Percentiles rank a stretch among this genome's conserved stretches.
phyloP scores from a whole-genome alignment of 2,797 vertebrate genomes.

The Lerista edwardsae region DNA sequence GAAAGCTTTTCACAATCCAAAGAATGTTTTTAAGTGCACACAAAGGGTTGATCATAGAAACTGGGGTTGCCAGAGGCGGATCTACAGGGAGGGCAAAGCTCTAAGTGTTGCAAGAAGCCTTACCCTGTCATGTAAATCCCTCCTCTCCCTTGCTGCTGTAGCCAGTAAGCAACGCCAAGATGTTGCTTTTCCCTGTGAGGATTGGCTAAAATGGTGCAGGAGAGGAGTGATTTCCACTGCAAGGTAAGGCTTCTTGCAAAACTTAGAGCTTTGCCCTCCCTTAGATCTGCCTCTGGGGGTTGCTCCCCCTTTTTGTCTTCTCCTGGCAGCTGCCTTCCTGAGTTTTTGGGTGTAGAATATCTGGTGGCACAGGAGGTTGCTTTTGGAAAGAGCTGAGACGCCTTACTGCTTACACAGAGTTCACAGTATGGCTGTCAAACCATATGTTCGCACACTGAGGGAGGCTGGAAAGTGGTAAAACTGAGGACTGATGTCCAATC shows the following conservation, averaged over 20 bases:
- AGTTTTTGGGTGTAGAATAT: not conserved
- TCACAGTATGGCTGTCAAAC: not conserved
- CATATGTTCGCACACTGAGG: not conserved
- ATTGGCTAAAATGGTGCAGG: no score
- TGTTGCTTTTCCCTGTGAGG: no score
- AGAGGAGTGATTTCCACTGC: no score
- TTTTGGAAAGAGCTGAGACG: not conserved
- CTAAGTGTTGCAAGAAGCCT: no score
- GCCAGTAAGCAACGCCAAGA: no score
- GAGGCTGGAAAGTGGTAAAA: not conserved
- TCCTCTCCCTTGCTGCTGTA: no score
- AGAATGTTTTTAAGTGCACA: not conserved
- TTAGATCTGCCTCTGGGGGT: no score
- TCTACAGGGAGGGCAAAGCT: no score
- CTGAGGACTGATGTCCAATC: not conserved
- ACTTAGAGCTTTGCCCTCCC: no score
- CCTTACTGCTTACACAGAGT: not conserved
- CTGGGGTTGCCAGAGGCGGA: no score
- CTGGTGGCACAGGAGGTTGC: not conserved
- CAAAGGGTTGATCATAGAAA: not conserved
- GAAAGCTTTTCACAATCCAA: not conserved
- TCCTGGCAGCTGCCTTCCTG: not conserved
- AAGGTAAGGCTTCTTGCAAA: no score
- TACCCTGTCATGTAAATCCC: no score
- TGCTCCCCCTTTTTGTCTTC: not conserved